Evolutionary conservation across 2,113 vertebrate species (phyloP).

Genomic region (Colistium nudipinnis): DNA sequence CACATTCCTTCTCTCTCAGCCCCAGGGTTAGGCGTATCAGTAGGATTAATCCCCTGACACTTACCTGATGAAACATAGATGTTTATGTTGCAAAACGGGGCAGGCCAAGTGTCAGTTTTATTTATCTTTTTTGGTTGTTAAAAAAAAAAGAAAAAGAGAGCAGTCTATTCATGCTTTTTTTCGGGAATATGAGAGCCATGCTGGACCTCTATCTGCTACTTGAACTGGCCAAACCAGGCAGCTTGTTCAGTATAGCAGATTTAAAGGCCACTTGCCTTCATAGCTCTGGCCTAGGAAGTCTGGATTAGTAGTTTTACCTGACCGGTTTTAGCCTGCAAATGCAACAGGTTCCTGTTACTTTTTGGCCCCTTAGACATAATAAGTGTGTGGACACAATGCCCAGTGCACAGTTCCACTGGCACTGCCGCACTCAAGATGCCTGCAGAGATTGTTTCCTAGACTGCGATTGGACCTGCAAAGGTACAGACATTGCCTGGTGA

Average conservation of each 20-base stretch:
- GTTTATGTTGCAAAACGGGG: constrained; percentile 46
- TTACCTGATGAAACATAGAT: constrained; percentile 59
- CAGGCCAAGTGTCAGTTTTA: constrained; percentile 1
- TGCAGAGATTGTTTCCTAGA: constrained; percentile 14
- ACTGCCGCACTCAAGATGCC: constrained; percentile 15
- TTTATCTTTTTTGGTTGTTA: constrained; percentile 20
- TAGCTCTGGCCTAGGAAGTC: constrained; percentile 1
- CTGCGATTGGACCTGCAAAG: constrained; percentile 30
- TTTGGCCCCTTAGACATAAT: constrained; percentile 8
- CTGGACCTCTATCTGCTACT: constrained; percentile 12
- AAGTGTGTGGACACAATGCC: constrained; percentile 8
- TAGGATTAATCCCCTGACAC: constrained; percentile 39
- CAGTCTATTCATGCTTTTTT: background rate
- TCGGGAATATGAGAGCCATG: background rate
- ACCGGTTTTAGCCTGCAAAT: background rate
- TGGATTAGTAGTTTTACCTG: background rate
- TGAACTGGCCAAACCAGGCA: constrained; percentile 25
- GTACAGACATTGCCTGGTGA: constrained; percentile 13
- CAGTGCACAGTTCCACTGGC: constrained; percentile 13
- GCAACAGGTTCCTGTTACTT: constrained; percentile 13
- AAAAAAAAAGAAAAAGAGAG: constrained; percentile 14
- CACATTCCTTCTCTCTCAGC: background rate
- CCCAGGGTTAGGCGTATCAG: constrained; percentile 20
- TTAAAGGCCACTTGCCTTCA: constrained; percentile 14
- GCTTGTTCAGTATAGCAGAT: constrained; percentile 13